Conservation (phyloP, 2,113 vertebrate species). For the Syngnathoides biaculeatus region DNA sequence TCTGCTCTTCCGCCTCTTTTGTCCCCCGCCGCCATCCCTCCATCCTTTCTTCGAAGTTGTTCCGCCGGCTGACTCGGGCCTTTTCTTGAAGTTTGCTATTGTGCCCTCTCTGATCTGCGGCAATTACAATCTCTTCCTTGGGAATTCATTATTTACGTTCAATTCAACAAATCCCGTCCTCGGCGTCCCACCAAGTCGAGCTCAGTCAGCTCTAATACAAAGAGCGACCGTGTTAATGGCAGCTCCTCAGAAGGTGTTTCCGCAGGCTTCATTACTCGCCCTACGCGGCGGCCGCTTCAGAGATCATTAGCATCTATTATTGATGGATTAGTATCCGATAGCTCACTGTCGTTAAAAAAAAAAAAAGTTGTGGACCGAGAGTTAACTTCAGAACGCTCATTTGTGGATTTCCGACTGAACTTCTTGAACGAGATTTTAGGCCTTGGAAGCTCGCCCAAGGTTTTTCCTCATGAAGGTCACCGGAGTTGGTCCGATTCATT, state of each 20-base stretch:
- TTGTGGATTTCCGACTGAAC: conserved; percentile 48
- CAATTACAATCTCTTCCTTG: conserved; percentile 80
- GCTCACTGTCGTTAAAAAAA: conserved; percentile 67
- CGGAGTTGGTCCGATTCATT: neutral
- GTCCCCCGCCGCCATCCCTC: conserved; percentile 26
- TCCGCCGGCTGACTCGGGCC: conserved; percentile 59
- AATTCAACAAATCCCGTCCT: conserved; percentile 77
- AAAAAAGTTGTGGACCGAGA: conserved; percentile 64
- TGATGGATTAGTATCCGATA: conserved; percentile 75
- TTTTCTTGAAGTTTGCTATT: conserved; percentile 79
- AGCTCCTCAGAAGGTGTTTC: conserved; percentile 74
- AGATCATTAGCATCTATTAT: conserved; percentile 76
- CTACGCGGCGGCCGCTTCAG: conserved; percentile 63
- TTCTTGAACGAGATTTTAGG: conserved; percentile 50
- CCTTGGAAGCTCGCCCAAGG: neutral
- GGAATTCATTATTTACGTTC: conserved; percentile 84
- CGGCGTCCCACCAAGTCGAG: conserved; percentile 59
- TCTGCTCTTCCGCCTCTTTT: conserved; percentile 63
- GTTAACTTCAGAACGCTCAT: conserved; percentile 59
- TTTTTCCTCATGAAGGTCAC: conserved; percentile 4
- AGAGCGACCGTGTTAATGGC: conserved; percentile 54
- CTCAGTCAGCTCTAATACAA: conserved; percentile 77
- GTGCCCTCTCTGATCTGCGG: conserved; percentile 76
- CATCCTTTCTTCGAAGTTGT: conserved; percentile 69
- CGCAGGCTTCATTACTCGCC: conserved; percentile 66